Base-by-base conservation (phyloP, 2,888 invertebrate species). In the Cryptocheilus praepositus region DNA sequence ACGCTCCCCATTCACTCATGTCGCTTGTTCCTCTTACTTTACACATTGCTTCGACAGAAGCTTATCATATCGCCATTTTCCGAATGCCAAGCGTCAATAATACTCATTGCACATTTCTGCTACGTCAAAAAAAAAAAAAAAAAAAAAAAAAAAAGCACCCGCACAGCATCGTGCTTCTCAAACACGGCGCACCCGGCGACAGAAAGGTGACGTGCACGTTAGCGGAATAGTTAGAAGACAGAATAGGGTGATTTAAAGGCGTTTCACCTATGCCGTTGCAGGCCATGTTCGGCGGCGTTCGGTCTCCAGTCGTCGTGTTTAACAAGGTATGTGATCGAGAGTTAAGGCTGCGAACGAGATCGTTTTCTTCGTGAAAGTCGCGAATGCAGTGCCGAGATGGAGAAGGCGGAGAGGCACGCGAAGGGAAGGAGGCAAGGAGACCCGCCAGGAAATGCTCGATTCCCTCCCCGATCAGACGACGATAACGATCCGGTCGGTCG, bases 291-390 rank as follows among this genome's bases (percentile, higher is more conserved):
- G 19, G 49, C 64, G 58, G 60, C 55, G 53, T 46, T 67, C 63
- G 45, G 46, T 65, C 73, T 68, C 64, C 60, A 71, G 71, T 77
- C 69, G 76, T 75, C 75, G 68, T 36, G 36, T 77, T 70, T 75
- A 77, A 77, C 78, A 69, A 77, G 77, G 45, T 70, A 68, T 60
- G 68, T 64, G 78, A 77, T 77, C 78, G 78, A 73, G 77, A 78
- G 78, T 75, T 77, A 75, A 77, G 73, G 63, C 75, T 52, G 72
- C 68, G 72, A 78, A 78, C 77, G 78, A 77, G 75, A 76, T 76
- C 78, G 72, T 78, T 76, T 36, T 58, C 69, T 71, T 64, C 70
- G 79, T 76, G 77, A 77, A 77, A 77, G 77, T 76, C 55, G 55
- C 53, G 55, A 15, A 5, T 36, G 53, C 53, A 25, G 25, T 22